phyloP scores from a whole-genome alignment of 2,113 vertebrate genomes.

The Stigmatopora argus region DNA sequence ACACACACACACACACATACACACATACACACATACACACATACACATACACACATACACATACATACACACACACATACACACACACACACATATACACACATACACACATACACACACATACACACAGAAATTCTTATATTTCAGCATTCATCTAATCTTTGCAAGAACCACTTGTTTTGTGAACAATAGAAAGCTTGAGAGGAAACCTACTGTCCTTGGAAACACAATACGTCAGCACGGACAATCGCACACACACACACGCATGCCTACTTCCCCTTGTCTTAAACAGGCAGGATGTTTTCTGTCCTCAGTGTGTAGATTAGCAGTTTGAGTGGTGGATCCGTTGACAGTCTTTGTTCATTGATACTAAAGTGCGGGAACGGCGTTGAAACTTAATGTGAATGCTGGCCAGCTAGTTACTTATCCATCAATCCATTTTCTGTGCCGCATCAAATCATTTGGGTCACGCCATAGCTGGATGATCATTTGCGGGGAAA shows the following conservation, averaged over 20 bases:
- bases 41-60: too few species aligned
- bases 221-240: constrained; percentile 70
- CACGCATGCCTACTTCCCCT: constrained; percentile 6
- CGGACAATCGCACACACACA: constrained; percentile 19
- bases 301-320: constrained; percentile 34
- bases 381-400: neutral
- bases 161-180: constrained; percentile 44
- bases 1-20: too few species aligned
- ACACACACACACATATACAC: too few species aligned
- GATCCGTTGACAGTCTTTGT: neutral
- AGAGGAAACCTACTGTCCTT: constrained; percentile 72
- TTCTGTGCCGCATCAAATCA: neutral
- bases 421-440: neutral
- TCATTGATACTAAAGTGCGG: neutral
- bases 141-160: constrained; percentile 11
- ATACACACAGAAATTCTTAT: too few species aligned
- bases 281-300: constrained; percentile 38
- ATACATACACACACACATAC: too few species aligned
- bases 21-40: too few species aligned
- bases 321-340: constrained; percentile 20
- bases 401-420: neutral
- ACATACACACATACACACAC: too few species aligned
- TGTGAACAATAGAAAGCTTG: constrained; percentile 67
- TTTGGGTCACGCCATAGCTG: neutral
- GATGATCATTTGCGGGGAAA: neutral